A percentile compares a stretch with the other conserved stretches of the same genome.
Conservation (phyloP, 92 coral and sea anemone species). For the Scolanthus callimorphus region DNA sequence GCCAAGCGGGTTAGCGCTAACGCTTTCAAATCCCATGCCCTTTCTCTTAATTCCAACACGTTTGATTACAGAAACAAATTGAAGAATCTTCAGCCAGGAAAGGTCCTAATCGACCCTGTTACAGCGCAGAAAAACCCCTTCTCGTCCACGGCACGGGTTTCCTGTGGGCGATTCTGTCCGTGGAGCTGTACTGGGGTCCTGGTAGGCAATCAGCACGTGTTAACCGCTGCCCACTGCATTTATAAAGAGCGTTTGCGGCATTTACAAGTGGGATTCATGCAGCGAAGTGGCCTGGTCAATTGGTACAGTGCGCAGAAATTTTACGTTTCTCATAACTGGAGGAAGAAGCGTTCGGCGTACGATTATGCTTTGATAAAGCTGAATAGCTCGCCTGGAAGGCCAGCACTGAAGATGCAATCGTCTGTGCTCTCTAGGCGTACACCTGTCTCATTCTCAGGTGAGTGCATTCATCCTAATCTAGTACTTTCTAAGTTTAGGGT, state of each 20-base stretch:
- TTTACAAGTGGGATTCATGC: conserved; percentile 61
- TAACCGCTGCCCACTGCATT: conserved; percentile 84
- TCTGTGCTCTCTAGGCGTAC: conserved; percentile 14
- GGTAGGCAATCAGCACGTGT: conserved; percentile 66
- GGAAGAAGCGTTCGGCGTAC: not conserved
- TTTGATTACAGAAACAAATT: too few relatives aligned
- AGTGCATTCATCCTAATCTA: too few relatives aligned
- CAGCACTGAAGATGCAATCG: conserved; percentile 13
- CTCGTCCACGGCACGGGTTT: conserved; percentile 57
- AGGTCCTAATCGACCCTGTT: not conserved
- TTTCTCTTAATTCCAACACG: too few relatives aligned
- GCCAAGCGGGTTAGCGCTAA: too few relatives aligned
- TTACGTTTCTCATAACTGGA: conserved; percentile 26
- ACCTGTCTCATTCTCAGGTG: conserved; percentile 30
- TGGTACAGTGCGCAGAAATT: conserved; percentile 50
- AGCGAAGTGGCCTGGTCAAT: conserved; percentile 32
- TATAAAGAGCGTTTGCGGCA: conserved; percentile 24
- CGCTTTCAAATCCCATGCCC: too few relatives aligned
- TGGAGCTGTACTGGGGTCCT: conserved; percentile 69
- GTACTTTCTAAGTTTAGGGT: too few relatives aligned
- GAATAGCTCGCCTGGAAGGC: conserved; percentile 15
- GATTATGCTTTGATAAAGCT: conserved; percentile 59
- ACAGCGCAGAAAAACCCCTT: conserved; percentile 51
- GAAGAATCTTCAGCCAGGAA: too few relatives aligned
- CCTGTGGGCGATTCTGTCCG: conserved; percentile 55